Conservation (phyloP, 1,140 invertebrate species). For the Habropoda laboriosa region DNA sequence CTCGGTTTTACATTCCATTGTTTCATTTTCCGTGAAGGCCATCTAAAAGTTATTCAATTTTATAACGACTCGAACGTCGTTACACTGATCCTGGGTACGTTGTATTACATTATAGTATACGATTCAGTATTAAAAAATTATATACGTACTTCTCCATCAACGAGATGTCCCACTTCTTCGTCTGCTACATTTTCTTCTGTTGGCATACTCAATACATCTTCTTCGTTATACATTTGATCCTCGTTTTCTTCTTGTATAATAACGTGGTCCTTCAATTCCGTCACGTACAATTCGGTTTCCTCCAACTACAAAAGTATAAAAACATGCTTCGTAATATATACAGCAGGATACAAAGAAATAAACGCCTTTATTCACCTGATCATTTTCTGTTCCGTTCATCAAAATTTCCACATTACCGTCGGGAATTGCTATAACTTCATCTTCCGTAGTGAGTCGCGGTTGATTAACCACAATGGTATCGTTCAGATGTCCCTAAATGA, state of each 20-base stretch:
- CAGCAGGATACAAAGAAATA: neutral
- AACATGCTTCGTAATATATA: neutral
- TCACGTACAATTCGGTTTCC: slow-evolving; percentile 82
- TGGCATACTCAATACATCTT: slow-evolving; percentile 73
- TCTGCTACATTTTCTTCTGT: slow-evolving; percentile 72
- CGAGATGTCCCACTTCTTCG: slow-evolving; percentile 81
- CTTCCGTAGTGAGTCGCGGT: slow-evolving; percentile 85
- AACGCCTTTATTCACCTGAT: slow-evolving; percentile 67
- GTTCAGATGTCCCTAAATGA: slow-evolving; percentile 85
- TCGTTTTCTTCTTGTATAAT: slow-evolving; percentile 81
- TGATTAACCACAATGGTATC: slow-evolving; percentile 91
- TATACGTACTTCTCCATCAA: slow-evolving; percentile 80
- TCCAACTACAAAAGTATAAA: slow-evolving; percentile 62
- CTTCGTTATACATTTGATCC: slow-evolving; percentile 76
- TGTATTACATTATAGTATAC: neutral
- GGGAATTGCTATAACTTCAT: slow-evolving; percentile 80
- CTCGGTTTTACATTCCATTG: slow-evolving; percentile 71
- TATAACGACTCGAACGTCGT: neutral
- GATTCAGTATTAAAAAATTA: neutral
- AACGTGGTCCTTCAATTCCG: slow-evolving; percentile 83
- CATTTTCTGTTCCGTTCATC: slow-evolving; percentile 72
- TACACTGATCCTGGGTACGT: no score
- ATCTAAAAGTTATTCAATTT: slow-evolving; percentile 61
- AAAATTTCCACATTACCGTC: slow-evolving; percentile 76
- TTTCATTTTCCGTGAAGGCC: slow-evolving; percentile 65